Conservation (phyloP, 1,140 invertebrate genomes). For the Brachionus manjavacas region DNA sequence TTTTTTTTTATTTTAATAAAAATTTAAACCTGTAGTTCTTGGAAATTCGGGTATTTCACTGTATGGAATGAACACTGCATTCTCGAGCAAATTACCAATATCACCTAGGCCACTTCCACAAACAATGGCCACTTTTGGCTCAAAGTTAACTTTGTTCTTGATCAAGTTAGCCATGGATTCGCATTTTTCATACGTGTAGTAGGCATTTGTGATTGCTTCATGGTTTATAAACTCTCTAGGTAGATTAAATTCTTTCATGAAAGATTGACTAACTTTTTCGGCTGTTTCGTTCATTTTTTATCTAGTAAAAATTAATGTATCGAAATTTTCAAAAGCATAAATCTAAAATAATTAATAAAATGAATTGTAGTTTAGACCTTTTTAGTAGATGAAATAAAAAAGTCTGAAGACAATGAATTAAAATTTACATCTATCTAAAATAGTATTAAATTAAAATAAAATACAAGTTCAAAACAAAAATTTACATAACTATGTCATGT, state of each 20-base stretch:
- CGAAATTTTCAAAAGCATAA: too few species aligned
- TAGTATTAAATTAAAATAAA: too few species aligned
- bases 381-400: too few species aligned
- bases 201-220: constrained; percentile 16
- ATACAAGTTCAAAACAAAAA: too few species aligned
- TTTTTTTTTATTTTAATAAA: not conserved
- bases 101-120: constrained; percentile 86
- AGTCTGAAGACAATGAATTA: too few species aligned
- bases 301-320: too few species aligned
- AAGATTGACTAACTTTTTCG: not conserved
- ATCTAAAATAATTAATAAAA: too few species aligned
- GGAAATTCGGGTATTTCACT: constrained; percentile 84
- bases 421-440: too few species aligned
- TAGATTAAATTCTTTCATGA: constrained; percentile 25
- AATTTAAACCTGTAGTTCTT: constrained; percentile 62
- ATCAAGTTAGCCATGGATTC: constrained; percentile 19
- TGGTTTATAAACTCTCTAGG: constrained; percentile 32
- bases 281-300: not conserved
- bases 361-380: too few species aligned
- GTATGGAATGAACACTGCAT: constrained; percentile 73
- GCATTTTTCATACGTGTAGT: constrained; percentile 38
- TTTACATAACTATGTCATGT: too few species aligned
- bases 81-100: constrained; percentile 71
- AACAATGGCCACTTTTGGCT: constrained; percentile 82
- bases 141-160: constrained; percentile 1